A percentile compares a stretch with the other conserved stretches of the same genome.
These are phyloP conservation scores for human DNA, from an alignment of 2,113 vertebrate species.

Conservation along the genomic window GRCh38 chr18:58020001-58020500, in stretches of 20 bases:
- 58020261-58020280: neutral
- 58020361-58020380: rapidly evolving
- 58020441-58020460: neutral
- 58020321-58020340: neutral
- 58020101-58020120: neutral
- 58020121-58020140: neutral
- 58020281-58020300: neutral
- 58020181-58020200: rapidly evolving
- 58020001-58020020: neutral
- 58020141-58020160: neutral
- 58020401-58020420: neutral
- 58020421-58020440: neutral
- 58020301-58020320: rapidly evolving
- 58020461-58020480: neutral
- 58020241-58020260: neutral
- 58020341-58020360: neutral
- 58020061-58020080: neutral
- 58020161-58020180: neutral
- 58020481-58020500: neutral
- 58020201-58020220: neutral
- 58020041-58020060: neutral
- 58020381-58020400: neutral
- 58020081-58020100: neutral
- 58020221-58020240: neutral
- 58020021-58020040: neutral